Evolutionary conservation across 2,797 vertebrate genomes (phyloP).

Genomic region (Sebastes iracundus): DNA sequence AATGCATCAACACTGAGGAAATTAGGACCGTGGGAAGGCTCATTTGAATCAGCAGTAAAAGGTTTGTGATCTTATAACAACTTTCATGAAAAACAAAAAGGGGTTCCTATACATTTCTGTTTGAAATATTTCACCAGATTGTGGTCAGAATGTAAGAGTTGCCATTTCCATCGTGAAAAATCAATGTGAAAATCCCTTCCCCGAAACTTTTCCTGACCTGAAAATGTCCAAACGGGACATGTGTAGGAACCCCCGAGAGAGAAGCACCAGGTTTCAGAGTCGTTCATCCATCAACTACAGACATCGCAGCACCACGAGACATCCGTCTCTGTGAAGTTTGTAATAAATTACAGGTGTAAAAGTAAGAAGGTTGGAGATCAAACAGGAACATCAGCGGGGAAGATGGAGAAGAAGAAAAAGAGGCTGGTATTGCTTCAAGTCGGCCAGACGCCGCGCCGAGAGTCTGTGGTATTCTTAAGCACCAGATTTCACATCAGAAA

Average conservation of each 20-base stretch:
- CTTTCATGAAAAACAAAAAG: not conserved
- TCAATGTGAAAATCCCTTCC: not conserved
- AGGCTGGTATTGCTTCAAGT: conserved; percentile 63
- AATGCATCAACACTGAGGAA: not conserved
- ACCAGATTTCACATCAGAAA: conserved; percentile 43
- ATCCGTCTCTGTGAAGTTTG: not conserved
- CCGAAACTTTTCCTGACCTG: not conserved
- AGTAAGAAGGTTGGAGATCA: conserved; percentile 33
- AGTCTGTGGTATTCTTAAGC: conserved; percentile 25
- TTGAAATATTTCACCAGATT: not conserved
- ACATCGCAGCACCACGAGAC: conserved; percentile 20
- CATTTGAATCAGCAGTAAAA: conserved; percentile 4
- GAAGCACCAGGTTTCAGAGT: conserved; percentile 40
- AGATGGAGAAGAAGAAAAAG: not conserved
- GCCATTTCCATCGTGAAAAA: not conserved
- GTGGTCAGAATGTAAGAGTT: not conserved
- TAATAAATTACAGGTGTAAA: conserved; percentile 63
- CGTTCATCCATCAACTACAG: not conserved
- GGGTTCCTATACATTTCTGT: not conserved
- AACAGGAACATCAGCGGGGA: conserved; percentile 39
- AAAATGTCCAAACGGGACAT: not conserved
- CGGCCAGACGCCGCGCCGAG: not conserved
- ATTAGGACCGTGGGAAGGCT: not conserved
- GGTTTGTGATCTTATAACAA: not conserved
- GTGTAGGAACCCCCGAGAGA: not conserved